Conservation (phyloP, 2,113 vertebrate genomes). For the Centropus unirufus region DNA sequence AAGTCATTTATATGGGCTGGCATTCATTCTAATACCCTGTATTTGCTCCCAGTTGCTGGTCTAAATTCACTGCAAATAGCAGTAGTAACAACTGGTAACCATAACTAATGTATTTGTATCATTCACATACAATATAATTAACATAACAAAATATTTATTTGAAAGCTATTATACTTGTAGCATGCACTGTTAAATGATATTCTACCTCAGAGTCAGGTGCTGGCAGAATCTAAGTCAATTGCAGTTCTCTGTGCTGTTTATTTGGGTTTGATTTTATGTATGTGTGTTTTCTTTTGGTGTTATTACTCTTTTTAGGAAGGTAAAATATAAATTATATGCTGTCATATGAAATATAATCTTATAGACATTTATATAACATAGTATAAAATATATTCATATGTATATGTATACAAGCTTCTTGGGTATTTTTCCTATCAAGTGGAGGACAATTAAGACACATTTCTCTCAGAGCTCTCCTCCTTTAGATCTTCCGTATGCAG, state of each 20-base stretch:
- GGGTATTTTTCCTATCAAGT: neutral
- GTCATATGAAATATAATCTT: neutral
- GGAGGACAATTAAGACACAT: neutral
- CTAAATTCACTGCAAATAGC: neutral
- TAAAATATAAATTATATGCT: neutral
- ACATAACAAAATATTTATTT: neutral
- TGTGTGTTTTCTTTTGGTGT: neutral
- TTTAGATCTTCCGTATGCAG: neutral
- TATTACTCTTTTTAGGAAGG: neutral
- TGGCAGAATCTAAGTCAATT: neutral
- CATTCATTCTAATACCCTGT: neutral
- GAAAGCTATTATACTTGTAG: neutral
- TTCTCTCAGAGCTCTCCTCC: neutral
- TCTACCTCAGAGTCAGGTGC: neutral
- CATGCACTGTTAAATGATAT: neutral
- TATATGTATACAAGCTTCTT: neutral
- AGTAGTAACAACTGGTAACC: neutral
- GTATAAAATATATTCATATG: neutral
- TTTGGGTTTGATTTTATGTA: neutral
- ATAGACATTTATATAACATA: fast-evolving
- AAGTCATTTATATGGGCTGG: neutral
- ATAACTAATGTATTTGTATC: neutral
- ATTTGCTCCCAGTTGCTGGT: neutral
- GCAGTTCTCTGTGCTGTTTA: neutral
- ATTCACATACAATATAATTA: neutral